Evolutionary conservation across 2,888 invertebrate species (phyloP).

Genomic region (Bruchidius siliquastri): DNA sequence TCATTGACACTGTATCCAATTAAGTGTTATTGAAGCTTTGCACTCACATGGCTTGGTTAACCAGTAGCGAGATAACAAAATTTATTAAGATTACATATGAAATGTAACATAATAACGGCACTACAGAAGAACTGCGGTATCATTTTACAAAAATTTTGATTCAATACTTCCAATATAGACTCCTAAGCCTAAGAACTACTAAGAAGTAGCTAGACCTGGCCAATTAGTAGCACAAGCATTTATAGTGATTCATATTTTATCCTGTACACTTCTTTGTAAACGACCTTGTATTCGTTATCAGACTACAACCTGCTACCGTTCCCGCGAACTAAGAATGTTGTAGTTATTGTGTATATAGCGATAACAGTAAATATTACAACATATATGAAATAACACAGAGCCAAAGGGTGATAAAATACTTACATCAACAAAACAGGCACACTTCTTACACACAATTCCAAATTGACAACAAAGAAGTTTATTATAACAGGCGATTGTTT

Average conservation of each 20-base stretch:
- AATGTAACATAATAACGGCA: too few species aligned
- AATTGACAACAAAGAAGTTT: background rate
- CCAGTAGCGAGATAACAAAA: too few species aligned
- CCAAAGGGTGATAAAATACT: background rate
- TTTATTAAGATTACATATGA: too few species aligned
- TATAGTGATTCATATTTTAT: background rate
- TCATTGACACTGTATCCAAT: too few species aligned
- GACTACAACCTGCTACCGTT: background rate
- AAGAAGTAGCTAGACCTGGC: background rate
- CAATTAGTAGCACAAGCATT: too few species aligned
- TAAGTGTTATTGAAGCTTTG: too few species aligned
- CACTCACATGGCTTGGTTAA: too few species aligned
- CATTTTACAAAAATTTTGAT: too few species aligned
- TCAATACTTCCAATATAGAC: too few species aligned
- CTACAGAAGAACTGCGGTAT: too few species aligned
- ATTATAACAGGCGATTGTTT: background rate
- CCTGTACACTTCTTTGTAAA: background rate
- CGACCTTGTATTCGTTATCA: background rate
- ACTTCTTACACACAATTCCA: background rate
- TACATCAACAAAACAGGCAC: background rate
- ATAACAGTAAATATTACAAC: background rate
- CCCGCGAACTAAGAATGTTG: background rate
- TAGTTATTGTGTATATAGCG: background rate
- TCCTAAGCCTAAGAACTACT: too few species aligned
- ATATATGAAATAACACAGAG: background rate